These are phyloP conservation scores for Rana temporaria DNA, from an alignment of 2,113 vertebrate species.

Conservation along the genomic window DNA sequence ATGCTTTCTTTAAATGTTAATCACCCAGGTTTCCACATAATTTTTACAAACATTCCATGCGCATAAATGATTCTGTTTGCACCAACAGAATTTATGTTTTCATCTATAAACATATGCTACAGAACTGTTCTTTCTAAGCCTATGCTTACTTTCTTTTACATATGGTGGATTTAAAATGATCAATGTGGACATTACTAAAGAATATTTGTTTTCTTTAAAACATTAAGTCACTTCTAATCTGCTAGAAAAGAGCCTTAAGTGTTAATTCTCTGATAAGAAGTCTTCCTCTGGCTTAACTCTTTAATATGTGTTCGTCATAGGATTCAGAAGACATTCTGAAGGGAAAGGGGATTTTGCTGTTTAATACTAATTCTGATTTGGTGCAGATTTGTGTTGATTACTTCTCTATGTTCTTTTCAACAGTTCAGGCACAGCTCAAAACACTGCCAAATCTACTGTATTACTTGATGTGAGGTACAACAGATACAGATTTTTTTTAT, in stretches of 20 bases:
- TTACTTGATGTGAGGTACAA: neutral
- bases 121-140: no score
- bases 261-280: conserved; percentile 52
- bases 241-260: conserved; percentile 47
- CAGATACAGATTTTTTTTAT: no score
- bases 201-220: conserved; percentile 42
- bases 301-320: conserved; percentile 36
- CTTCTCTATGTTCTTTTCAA: conserved; percentile 14
- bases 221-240: conserved; percentile 51
- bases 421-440: neutral
- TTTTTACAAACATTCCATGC: no score
- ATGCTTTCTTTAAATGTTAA: no score
- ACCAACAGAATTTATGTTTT: no score
- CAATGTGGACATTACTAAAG: conserved; percentile 4
- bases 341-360: conserved; percentile 46
- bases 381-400: conserved; percentile 24
- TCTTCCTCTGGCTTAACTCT: conserved; percentile 42
- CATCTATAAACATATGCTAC: no score
- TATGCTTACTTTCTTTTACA: no score
- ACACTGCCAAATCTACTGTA: conserved; percentile 3
- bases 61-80: no score
- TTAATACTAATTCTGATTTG: conserved; percentile 42
- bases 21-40: no score
- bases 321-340: conserved; percentile 24
- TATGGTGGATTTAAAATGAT: conserved; percentile 1